A percentile compares a stretch with the other conserved stretches of the same genome.
Conservation (phyloP, 2,797 vertebrate genomes). For the Lateolabrax maculatus region DNA sequence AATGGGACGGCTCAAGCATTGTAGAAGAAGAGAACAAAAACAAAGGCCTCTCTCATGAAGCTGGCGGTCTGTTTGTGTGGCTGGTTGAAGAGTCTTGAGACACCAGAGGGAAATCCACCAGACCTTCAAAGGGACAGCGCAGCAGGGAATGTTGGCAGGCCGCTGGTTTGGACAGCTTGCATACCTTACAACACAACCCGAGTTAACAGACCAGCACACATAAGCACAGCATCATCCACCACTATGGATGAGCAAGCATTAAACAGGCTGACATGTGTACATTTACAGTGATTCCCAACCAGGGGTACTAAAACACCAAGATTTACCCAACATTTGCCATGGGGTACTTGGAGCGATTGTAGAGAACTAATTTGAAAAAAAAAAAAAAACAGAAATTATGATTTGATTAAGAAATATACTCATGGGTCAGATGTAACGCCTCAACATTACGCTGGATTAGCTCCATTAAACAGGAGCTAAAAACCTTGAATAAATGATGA, state of each 20-base stretch:
- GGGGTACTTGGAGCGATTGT: neutral
- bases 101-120: constrained; percentile 76
- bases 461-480: too few relatives aligned
- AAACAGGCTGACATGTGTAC: neutral
- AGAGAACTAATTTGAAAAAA: neutral
- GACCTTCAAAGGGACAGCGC: constrained; percentile 76
- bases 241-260: constrained; percentile 11
- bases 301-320: neutral
- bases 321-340: neutral
- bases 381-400: neutral
- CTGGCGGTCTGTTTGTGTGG: constrained; percentile 66
- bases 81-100: constrained; percentile 69
- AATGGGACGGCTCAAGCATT: constrained; percentile 27
- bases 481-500: too few relatives aligned
- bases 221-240: constrained; percentile 38
- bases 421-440: neutral
- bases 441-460: too few relatives aligned
- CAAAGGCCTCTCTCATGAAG: constrained; percentile 69
- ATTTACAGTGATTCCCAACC: neutral
- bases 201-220: constrained; percentile 52
- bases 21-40: constrained; percentile 55
- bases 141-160: constrained; percentile 72
- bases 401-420: too few relatives aligned
- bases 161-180: constrained; percentile 80
- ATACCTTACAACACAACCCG: constrained; percentile 57